Conservation (phyloP, 2,888 invertebrate genomes). For the Lypha dubia region DNA sequence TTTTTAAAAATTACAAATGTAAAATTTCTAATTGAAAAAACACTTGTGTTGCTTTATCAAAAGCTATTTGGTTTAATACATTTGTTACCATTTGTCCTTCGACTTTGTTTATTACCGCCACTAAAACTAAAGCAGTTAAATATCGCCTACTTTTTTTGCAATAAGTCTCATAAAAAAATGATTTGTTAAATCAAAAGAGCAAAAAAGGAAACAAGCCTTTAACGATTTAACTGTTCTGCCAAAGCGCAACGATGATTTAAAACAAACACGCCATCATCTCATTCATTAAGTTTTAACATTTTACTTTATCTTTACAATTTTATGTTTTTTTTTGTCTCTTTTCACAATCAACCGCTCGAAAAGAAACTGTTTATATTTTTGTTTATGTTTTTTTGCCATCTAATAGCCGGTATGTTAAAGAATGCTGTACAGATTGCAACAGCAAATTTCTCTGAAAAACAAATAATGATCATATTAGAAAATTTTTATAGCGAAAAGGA, state of each 20-base stretch:
- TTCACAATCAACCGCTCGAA: constrained; percentile 2
- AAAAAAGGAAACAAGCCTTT: constrained; percentile 10
- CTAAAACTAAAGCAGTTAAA: neutral
- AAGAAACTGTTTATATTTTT: neutral
- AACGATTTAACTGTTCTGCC: constrained; percentile 26
- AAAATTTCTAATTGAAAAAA: too few relatives aligned
- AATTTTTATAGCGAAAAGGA: too few relatives aligned
- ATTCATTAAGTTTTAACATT: constrained; percentile 68
- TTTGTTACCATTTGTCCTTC: constrained; percentile 36
- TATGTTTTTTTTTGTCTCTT: constrained; percentile 2
- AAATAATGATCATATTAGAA: too few relatives aligned
- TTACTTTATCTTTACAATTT: constrained; percentile 46
- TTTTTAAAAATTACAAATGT: too few relatives aligned
- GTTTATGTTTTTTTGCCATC: neutral
- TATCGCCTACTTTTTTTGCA: constrained; percentile 43
- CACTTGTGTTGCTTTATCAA: constrained; percentile 31
- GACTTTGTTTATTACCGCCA: constrained; percentile 50
- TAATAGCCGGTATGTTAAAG: neutral
- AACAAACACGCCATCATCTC: constrained; percentile 70
- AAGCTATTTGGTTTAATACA: neutral
- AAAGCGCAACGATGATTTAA: constrained; percentile 55
- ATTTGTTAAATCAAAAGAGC: constrained; percentile 31
- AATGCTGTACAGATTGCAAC: neutral
- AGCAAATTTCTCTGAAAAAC: neutral
- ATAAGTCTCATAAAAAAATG: constrained; percentile 44